These are phyloP conservation scores for Rhaphigaster nebulosa DNA, from an alignment of 2,888 invertebrate genomes.

Conservation along the genomic window DNA sequence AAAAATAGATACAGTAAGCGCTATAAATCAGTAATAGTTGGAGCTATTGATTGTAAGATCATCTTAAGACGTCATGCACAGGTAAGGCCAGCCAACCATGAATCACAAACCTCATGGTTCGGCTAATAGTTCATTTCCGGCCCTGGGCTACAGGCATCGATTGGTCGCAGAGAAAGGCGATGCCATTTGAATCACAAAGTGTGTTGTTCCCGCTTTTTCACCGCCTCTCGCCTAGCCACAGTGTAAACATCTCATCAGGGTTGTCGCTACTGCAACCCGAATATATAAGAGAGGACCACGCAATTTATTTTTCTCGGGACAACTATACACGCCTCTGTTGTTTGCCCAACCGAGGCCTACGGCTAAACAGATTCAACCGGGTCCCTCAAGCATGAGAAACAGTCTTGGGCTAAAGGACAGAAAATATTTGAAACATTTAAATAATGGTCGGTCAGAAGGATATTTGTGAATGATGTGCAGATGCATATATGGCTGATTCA, in stretches of 20 bases:
- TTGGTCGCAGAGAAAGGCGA: conserved; percentile 3
- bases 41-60: not conserved
- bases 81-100: not conserved
- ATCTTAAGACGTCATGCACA: not conserved
- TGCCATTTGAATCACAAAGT: conserved; percentile 45
- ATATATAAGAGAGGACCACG: conserved; percentile 37
- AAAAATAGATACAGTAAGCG: too few species aligned
- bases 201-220: conserved; percentile 36
- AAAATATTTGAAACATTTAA: not conserved
- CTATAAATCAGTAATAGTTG: too few species aligned
- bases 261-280: conserved; percentile 17
- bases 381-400: not conserved
- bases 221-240: not conserved
- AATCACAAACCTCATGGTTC: not conserved
- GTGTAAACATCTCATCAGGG: conserved; percentile 47
- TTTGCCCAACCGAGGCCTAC: not conserved
- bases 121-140: conserved; percentile 27
- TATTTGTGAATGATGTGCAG: too few species aligned
- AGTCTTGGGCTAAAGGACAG: not conserved
- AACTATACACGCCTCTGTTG: conserved; percentile 6
- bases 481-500: too few species aligned
- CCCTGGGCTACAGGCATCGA: not conserved
- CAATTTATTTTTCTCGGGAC: conserved; percentile 26
- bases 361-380: not conserved
- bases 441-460: too few species aligned